Conservation (phyloP, 2,888 invertebrate species). For the Troglohyphantes excavatus region DNA sequence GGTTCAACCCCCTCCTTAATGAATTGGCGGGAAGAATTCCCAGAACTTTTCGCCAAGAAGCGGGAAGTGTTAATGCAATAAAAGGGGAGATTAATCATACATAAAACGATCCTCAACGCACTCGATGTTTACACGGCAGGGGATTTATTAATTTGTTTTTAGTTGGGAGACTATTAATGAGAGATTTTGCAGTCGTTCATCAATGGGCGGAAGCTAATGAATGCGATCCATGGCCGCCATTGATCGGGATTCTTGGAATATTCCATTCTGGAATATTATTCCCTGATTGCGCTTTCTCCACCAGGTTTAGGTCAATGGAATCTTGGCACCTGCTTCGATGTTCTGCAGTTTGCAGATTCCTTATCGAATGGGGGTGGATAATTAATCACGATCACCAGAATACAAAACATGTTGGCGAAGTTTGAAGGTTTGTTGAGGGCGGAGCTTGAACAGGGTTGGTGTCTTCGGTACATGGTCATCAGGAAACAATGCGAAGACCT, state of each 20-base stretch:
- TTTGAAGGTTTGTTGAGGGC: too few species aligned
- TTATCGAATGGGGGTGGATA: too few species aligned
- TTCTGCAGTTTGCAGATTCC: too few species aligned
- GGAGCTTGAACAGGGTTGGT: too few species aligned
- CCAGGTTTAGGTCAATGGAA: too few species aligned
- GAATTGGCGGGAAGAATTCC: constrained; percentile 53
- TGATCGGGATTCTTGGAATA: constrained; percentile 8
- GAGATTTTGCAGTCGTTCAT: constrained; percentile 35
- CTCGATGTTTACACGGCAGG: constrained; percentile 56
- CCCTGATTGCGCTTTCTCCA: too few species aligned
- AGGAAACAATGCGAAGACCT: too few species aligned
- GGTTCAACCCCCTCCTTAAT: constrained; percentile 31
- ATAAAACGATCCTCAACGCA: constrained; percentile 52
- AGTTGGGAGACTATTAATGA: constrained; percentile 46
- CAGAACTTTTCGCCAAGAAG: neutral
- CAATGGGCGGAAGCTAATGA: constrained; percentile 47
- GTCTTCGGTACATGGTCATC: too few species aligned
- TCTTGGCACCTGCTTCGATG: too few species aligned
- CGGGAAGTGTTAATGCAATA: constrained; percentile 67
- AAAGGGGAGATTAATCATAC: constrained; percentile 66
- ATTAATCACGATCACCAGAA: too few species aligned
- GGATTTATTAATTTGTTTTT: constrained; percentile 69
- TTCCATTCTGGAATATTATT: too few species aligned
- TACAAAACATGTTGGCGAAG: too few species aligned
- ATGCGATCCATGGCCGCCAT: constrained; percentile 7